Evolutionary conservation across 2,888 invertebrate species (phyloP).

Genomic region (Enchytraeus crypticus): DNA sequence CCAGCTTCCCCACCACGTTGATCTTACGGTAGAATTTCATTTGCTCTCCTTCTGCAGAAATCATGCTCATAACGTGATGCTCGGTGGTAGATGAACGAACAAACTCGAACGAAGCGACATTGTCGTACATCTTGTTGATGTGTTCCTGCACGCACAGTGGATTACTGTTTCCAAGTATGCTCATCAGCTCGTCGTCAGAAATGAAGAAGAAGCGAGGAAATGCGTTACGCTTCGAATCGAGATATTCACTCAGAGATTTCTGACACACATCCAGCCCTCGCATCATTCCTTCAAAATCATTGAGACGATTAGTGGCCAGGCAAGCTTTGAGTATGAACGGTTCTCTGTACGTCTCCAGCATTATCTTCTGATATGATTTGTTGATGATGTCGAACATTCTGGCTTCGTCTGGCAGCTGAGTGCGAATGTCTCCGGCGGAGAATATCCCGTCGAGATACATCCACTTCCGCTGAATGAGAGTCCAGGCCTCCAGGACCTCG

Average conservation of each 20-base stretch:
- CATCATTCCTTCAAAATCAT: conserved; percentile 57
- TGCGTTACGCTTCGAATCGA: conserved; percentile 74
- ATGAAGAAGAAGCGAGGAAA: conserved; percentile 85
- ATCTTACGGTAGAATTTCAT: conserved; percentile 71
- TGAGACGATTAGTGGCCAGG: conserved; percentile 62
- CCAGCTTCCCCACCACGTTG: conserved; percentile 67
- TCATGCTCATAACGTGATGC: conserved; percentile 68
- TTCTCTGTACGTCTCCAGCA: conserved; percentile 73
- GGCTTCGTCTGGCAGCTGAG: conserved; percentile 79
- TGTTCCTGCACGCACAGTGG: conserved; percentile 79
- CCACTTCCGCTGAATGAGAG: conserved; percentile 79
- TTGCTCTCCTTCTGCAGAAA: conserved; percentile 75
- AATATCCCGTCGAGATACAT: conserved; percentile 85
- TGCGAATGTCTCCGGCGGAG: conserved; percentile 75
- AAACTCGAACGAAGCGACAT: conserved; percentile 67
- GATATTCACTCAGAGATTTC: conserved; percentile 79
- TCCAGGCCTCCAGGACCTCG: conserved; percentile 81
- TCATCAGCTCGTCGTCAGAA: conserved; percentile 81
- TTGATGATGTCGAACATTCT: conserved; percentile 83
- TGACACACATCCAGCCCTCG: conserved; percentile 76
- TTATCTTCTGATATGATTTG: conserved; percentile 69
- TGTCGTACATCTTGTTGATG: conserved; percentile 93
- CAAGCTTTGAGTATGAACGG: conserved; percentile 74
- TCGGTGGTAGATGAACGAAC: conserved; percentile 60
- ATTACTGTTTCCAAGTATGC: conserved; percentile 79